Conservation (phyloP, 2,113 vertebrate species). For the Apus apus region DNA sequence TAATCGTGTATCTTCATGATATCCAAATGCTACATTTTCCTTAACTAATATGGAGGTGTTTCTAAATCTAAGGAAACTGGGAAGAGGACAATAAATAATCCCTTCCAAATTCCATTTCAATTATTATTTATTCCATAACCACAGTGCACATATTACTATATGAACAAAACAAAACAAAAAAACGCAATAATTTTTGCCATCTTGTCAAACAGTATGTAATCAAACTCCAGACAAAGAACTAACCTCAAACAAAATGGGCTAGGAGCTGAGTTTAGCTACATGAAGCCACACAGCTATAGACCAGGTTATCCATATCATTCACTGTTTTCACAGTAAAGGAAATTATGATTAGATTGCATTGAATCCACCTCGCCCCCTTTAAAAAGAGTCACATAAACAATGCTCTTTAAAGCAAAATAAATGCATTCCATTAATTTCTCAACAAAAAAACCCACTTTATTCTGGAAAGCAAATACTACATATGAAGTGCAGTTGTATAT, state of each 20-base stretch:
- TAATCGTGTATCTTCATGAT: neutral
- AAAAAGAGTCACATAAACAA: neutral
- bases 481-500: neutral
- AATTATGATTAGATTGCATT: neutral
- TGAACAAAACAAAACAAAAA: conserved; percentile 25
- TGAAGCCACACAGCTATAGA: neutral
- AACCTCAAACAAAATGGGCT: neutral
- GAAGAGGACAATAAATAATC: neutral
- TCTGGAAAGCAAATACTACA: neutral
- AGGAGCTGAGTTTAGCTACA: neutral
- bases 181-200: neutral
- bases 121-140: conserved; percentile 27
- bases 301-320: neutral
- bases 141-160: neutral
- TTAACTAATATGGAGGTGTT: neutral
- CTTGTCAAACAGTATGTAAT: neutral
- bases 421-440: neutral
- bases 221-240: neutral
- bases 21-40: conserved; percentile 3
- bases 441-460: neutral
- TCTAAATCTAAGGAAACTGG: neutral
- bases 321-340: neutral
- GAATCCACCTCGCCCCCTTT: neutral
- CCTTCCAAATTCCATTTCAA: conserved; percentile 4
- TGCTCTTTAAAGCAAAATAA: neutral